Percentiles rank a stretch among this genome's conserved stretches.
These are phyloP conservation scores for Mesorhabditis belari DNA, from an alignment of 2,888 invertebrate species.

Conservation along the genomic window DNA sequence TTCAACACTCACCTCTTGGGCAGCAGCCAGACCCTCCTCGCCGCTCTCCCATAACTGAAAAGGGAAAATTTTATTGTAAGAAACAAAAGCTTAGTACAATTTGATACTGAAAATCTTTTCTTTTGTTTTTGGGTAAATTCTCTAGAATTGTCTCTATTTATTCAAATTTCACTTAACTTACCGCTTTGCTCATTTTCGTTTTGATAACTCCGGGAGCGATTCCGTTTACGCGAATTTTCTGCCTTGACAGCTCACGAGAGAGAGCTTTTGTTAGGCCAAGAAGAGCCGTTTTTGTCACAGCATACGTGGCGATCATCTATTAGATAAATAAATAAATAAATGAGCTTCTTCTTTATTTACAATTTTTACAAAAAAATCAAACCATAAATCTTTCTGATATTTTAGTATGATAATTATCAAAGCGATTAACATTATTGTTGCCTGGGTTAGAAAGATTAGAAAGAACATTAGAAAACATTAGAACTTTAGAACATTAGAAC, in stretches of 20 bases:
- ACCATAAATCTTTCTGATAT: too few relatives aligned
- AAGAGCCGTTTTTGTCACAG: conserved; percentile 85
- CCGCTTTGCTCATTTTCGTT: conserved; percentile 73
- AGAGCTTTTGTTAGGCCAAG: conserved; percentile 77
- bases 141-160: too few relatives aligned
- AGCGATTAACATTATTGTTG: neutral
- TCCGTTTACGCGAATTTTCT: conserved; percentile 85
- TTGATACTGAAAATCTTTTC: too few relatives aligned
- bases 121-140: too few relatives aligned
- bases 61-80: neutral
- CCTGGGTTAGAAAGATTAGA: too few relatives aligned
- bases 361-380: neutral
- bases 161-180: too few relatives aligned
- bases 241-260: conserved; percentile 68
- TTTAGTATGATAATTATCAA: neutral
- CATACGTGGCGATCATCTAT: conserved; percentile 71
- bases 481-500: neutral
- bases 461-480: too few relatives aligned
- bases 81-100: neutral
- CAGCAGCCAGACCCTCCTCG: conserved; percentile 14
- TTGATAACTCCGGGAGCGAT: conserved; percentile 84
- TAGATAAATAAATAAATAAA: neutral
- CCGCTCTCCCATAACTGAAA: conserved; percentile 8
- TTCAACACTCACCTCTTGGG: conserved; percentile 1
- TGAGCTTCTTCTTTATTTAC: neutral